Conservation (phyloP, 2,797 vertebrate genomes). For the Coendou prehensilis region DNA sequence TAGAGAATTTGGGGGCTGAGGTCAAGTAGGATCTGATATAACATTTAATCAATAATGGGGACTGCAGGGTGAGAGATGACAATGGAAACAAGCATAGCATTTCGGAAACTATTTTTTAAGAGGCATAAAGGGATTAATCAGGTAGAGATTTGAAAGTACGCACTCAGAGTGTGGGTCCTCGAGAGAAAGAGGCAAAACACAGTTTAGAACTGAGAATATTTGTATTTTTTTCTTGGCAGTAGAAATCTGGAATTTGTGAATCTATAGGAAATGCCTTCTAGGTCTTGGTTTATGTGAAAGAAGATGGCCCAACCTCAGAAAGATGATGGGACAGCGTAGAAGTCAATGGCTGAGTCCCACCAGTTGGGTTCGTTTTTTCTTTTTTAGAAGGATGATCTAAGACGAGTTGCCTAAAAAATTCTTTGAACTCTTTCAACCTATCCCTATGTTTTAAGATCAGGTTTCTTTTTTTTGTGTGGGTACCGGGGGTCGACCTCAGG, state of each 20-base stretch:
- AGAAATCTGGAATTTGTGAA: neutral
- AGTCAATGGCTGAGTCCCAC: neutral
- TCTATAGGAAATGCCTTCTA: neutral
- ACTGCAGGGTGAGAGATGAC: rapidly evolving
- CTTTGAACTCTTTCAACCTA: neutral
- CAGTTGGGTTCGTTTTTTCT: neutral
- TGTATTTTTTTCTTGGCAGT: neutral
- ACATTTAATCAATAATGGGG: neutral
- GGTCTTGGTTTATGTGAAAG: neutral
- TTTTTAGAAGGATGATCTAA: neutral
- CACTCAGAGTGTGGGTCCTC: neutral
- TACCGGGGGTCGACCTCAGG: too few relatives aligned
- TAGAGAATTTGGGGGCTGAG: neutral
- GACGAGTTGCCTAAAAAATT: neutral
- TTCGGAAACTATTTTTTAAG: neutral
- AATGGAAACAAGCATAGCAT: neutral
- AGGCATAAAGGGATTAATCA: neutral
- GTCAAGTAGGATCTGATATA: neutral
- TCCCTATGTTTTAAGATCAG: neutral
- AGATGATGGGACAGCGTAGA: neutral
- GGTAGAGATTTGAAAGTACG: neutral
- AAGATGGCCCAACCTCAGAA: neutral
- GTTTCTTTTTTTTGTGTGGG: too few relatives aligned
- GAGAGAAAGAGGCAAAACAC: neutral
- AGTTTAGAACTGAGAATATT: neutral